Conservation (phyloP, 2,113 vertebrate genomes). For the human (Homo sapiens) region DNA sequence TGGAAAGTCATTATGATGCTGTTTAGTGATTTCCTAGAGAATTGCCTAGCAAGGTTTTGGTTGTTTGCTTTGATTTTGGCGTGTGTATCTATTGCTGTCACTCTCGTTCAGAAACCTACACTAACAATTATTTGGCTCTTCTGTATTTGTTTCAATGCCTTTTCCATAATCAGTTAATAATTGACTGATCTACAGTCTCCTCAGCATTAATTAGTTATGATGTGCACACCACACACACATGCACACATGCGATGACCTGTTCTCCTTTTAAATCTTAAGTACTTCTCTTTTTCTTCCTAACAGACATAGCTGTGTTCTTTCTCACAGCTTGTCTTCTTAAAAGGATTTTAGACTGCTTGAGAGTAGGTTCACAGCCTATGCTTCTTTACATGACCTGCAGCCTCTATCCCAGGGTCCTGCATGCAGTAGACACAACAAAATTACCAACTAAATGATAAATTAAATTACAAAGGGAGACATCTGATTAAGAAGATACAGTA, state of each 20-base stretch:
- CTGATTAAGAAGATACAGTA: slow-evolving; percentile 7
- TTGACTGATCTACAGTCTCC: background rate
- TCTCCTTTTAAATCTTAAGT: background rate
- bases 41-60: background rate
- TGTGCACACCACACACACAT: background rate
- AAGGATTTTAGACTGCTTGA: background rate
- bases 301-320: background rate
- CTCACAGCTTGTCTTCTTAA: background rate
- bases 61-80: background rate
- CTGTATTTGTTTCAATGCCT: background rate
- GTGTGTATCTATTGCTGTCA: background rate
- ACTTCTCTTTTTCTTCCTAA: background rate
- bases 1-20: background rate
- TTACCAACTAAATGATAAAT: slow-evolving; percentile 33
- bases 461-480: slow-evolving; percentile 25
- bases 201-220: background rate
- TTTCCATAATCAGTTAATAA: slow-evolving; percentile 13
- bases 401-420: background rate
- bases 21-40: background rate
- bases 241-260: background rate
- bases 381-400: background rate
- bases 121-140: background rate
- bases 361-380: background rate
- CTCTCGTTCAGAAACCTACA: slow-evolving; percentile 4
- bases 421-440: slow-evolving; percentile 30